Evolutionary conservation across 2,888 invertebrate genomes (phyloP).

Genomic region (Idaea biselata): DNA sequence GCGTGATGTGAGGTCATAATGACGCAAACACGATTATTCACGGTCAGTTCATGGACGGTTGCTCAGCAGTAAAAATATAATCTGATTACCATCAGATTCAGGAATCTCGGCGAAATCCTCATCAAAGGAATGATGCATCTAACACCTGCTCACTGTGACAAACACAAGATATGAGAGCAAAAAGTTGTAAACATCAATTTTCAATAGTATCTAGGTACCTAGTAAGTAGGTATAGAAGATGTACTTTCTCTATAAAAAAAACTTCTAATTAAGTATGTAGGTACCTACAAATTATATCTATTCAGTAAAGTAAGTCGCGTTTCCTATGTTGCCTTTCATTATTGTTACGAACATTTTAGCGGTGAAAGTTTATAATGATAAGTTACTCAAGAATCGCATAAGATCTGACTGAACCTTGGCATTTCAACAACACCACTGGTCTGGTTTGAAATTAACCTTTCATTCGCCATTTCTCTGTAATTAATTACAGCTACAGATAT

Average conservation of each 20-base stretch:
- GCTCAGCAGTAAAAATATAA: constrained; percentile 19
- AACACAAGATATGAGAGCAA: too few species aligned
- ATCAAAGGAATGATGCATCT: constrained; percentile 10
- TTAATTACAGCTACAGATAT: too few species aligned
- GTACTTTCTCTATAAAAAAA: not conserved
- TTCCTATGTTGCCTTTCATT: constrained; percentile 7
- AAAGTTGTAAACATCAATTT: too few species aligned
- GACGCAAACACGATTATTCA: constrained; percentile 24
- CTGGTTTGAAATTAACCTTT: not conserved
- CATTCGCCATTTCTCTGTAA: not conserved
- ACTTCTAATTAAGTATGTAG: too few species aligned
- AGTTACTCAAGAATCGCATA: not conserved
- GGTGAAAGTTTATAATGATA: constrained; percentile 23
- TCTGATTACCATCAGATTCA: constrained; percentile 19
- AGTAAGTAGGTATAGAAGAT: too few species aligned
- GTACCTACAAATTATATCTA: not conserved
- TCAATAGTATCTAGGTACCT: too few species aligned
- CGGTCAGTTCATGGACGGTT: constrained; percentile 35
- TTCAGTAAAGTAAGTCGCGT: not conserved
- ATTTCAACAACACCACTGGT: not conserved
- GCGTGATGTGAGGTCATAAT: constrained; percentile 30
- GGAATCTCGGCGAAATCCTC: constrained; percentile 2
- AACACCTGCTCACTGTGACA: too few species aligned
- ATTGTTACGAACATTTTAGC: constrained; percentile 16
- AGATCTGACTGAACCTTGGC: not conserved